A percentile compares a stretch with the other conserved stretches of the same genome.
These are phyloP conservation scores for Lypha dubia DNA, from an alignment of 2,888 invertebrate genomes.

Conservation along the genomic window DNA sequence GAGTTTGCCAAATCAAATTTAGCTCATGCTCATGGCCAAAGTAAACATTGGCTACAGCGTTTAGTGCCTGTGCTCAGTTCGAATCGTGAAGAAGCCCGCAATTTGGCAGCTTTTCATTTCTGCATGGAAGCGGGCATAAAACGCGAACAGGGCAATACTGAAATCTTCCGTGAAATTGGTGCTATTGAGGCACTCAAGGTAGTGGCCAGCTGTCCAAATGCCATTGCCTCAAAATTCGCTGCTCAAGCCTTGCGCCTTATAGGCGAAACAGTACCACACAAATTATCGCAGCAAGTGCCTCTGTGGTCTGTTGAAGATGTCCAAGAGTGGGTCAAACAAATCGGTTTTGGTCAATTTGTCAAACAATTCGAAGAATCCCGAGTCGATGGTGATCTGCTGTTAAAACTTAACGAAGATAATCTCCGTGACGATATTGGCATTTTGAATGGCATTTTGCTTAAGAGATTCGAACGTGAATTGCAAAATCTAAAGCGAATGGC, in stretches of 20 bases:
- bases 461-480: conserved; percentile 95
- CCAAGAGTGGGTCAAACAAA: conserved; percentile 98
- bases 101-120: conserved; percentile 98
- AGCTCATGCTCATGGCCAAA: conserved; percentile 97
- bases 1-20: conserved; percentile 96
- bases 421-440: conserved; percentile 96
- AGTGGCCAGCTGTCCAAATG: conserved; percentile 98
- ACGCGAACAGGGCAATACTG: conserved; percentile 94
- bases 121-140: conserved; percentile 99
- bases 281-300: conserved; percentile 98
- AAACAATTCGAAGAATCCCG: conserved; percentile 93
- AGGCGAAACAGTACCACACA: conserved; percentile 98
- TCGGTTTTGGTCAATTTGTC: conserved; percentile 94
- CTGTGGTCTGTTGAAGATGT: conserved; percentile 99
- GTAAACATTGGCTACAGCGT: conserved; percentile 96
- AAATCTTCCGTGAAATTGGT: conserved; percentile 96
- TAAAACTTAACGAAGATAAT: conserved; percentile 96
- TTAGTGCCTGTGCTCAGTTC: conserved; percentile 97
- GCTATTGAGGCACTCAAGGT: conserved; percentile 97
- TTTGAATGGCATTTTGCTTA: conserved; percentile 95
- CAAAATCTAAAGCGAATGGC: conserved; percentile 97
- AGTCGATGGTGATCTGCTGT: conserved; percentile 97
- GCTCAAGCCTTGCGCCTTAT: conserved; percentile 95
- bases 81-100: conserved; percentile 97
- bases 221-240: conserved; percentile 98